Evolutionary conservation across 2,797 vertebrate species (phyloP).

Genomic region (Poecilia wingei): DNA sequence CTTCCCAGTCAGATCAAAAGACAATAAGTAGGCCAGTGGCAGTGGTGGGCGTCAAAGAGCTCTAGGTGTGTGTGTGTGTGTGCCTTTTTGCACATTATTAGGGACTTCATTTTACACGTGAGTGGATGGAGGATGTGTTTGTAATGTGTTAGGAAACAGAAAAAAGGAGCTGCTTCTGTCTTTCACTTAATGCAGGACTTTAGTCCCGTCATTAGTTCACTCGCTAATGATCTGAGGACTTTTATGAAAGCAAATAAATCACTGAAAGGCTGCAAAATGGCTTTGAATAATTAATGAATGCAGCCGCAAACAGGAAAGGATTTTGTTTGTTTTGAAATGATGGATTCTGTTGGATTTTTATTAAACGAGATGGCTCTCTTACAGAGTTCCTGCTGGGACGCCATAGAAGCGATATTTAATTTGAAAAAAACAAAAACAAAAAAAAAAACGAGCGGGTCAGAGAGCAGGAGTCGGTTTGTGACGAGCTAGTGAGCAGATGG

Average conservation of each 20-base stretch:
- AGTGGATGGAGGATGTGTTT: constrained; percentile 39
- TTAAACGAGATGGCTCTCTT: background rate
- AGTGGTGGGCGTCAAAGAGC: constrained; percentile 56
- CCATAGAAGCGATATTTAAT: background rate
- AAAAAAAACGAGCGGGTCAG: background rate
- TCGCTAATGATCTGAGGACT: constrained; percentile 4
- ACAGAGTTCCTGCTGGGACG: background rate
- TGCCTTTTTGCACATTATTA: constrained; percentile 25
- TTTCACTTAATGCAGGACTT: constrained; percentile 19
- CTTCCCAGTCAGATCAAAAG: constrained; percentile 64
- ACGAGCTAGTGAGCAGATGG: background rate
- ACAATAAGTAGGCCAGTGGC: constrained; percentile 65
- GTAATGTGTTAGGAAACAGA: background rate
- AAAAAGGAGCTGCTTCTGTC: constrained; percentile 8
- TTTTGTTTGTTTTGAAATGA: constrained; percentile 6
- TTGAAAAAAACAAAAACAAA: no score
- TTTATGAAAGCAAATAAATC: constrained; percentile 30
- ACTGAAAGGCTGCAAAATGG: constrained; percentile 10
- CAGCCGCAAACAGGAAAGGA: background rate
- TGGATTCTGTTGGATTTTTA: background rate
- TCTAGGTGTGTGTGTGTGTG: constrained; percentile 41
- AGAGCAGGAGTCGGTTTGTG: background rate
- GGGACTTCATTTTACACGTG: constrained; percentile 26
- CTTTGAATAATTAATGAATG: constrained; percentile 25
- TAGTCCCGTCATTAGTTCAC: background rate